Base-by-base conservation (phyloP, 2,888 invertebrate genomes). In the Punctoribates punctum region DNA sequence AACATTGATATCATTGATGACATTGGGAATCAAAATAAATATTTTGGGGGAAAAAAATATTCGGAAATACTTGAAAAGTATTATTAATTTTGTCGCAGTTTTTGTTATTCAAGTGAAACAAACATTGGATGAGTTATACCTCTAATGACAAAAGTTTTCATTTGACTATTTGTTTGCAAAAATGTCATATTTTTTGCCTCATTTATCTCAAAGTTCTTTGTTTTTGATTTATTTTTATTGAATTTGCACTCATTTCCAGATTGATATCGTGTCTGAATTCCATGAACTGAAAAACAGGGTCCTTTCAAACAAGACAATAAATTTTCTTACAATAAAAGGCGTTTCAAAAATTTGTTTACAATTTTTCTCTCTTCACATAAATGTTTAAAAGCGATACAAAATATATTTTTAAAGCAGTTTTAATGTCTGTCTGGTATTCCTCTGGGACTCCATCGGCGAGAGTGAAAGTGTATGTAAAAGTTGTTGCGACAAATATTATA, bases 341-440 rank as follows among this genome's bases (percentile, higher is more conserved):
- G 65, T 65, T 23, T 13, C 5, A 57, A 57, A 25, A 65, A n/a
- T 65, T 34, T 65, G 65, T 65, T 65, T 65, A 65, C 65, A 62
- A 29, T 65, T 34, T 34, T 38, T 20, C 17, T n/a, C 27, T 62
- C 5, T n/a, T 57, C 3, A 13, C 17, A 11, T 65, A 11, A 57
- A 57, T 57, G 57, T 25, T 23, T 23, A 57, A 20, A 48, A 25
- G 9, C 34, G 20, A 57, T 57, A 54, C 25, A 57, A 57, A 57
- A 57, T 57, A 25, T 57, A 23, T 65, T 38, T 65, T 38, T 20
- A 34, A 34, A 65, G 38, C 34, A 57, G 25, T 65, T 65, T 65
- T 65, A 65, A 65, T 65, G 65, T 65, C 65, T 65, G 65, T 65
- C 34, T 65, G 34, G 25, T 27, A 65, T 65, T 11, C 65, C 65